phyloP scores from a whole-genome alignment of 2,797 vertebrate species.

The Taeniopygia guttata region DNA sequence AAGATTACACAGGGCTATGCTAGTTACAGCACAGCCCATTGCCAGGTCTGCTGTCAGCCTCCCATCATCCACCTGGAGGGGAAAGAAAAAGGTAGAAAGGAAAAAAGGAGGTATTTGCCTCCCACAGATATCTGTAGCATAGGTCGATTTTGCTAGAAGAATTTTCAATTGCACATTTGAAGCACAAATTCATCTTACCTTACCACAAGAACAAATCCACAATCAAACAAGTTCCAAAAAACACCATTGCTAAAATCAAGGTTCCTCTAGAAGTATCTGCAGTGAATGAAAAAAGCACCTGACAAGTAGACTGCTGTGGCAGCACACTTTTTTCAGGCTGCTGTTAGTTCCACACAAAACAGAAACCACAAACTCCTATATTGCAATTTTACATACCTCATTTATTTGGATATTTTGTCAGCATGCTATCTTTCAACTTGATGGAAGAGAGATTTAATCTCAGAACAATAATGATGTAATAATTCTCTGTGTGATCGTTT shows the following conservation, averaged over 20 bases:
- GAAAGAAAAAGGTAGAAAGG: neutral
- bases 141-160: neutral
- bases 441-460: neutral
- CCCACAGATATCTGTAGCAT: neutral
- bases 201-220: neutral
- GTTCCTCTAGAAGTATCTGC: neutral
- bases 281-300: neutral
- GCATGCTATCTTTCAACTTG: neutral
- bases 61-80: neutral
- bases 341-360: neutral
- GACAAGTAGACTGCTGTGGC: neutral
- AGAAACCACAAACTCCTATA: neutral
- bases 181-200: neutral
- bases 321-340: neutral
- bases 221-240: neutral
- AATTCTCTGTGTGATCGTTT: neutral
- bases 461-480: neutral
- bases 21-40: neutral
- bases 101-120: neutral
- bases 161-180: neutral
- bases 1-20: accelerated
- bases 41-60: neutral
- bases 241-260: neutral
- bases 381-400: neutral
- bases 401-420: neutral